Evolutionary conservation across 1,140 invertebrate genomes (phyloP), one percentile per base, ranked within the genome.

Genomic region (Euglossa dilemma): DNA sequence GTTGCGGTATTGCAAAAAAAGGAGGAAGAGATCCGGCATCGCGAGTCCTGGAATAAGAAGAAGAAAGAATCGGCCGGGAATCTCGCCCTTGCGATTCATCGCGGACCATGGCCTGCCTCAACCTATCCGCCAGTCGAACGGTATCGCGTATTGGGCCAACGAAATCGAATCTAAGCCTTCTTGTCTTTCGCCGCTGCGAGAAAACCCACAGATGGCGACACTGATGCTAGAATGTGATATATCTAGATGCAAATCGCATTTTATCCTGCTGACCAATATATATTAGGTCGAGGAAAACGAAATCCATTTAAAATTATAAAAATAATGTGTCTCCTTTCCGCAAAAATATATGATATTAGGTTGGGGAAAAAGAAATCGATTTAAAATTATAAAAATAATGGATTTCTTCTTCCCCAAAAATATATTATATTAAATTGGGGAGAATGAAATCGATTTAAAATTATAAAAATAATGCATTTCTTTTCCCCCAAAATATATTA

Each of bases 21-120:
- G 5, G 0, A 25, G 69, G 45, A 73, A 50, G 18, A 59, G 73
- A 73, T 85, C 74, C 56, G 18, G 80, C 74, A 77, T 69, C 25
- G 50, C 75, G 36, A 79, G 75, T 76, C 45, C 18, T 56, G 20
- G 20, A 23, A 74, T 69, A 83, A 83, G 50, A 71, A 59, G 74
- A 63, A 80, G n/a, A 23, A 69, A 75, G 54, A 54, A 70, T n/a
- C 43, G 57, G 20, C 66, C 54, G 28, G 61, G 74, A 83, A 73
- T 83, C 79, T 72, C 45, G 80, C 56, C 71, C 18, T 56, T 28
- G 12, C 61, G 72, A 66, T 67, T 67, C 72, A 75, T 67, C 50
- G 59, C 66, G 57, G 63, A 80, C 71, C 72, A 69, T 84, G 76
- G 67, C 85, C 85, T 78, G 61, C 66, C 81, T 78, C 75, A 78